Evolutionary conservation across 2,888 invertebrate species (phyloP).

Genomic region (Linyphia triangularis): DNA sequence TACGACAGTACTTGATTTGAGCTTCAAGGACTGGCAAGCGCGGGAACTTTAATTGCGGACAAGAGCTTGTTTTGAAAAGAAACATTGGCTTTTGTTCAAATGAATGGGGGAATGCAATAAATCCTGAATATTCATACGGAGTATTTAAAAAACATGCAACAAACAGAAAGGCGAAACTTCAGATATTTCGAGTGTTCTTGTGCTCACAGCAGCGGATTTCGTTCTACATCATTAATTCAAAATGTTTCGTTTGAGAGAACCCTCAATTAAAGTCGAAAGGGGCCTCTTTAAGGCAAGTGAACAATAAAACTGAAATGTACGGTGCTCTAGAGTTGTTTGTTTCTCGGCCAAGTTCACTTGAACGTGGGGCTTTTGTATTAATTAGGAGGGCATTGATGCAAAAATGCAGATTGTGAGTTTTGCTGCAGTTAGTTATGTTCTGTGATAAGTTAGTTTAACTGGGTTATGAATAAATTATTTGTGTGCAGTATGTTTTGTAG

Average conservation of each 20-base stretch:
- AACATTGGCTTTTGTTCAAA: not conserved
- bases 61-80: too few species aligned
- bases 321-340: not conserved
- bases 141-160: not conserved
- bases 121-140: not conserved
- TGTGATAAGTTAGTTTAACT: not conserved
- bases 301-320: constrained; percentile 2
- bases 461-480: not conserved
- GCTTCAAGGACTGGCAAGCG: not conserved
- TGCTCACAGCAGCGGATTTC: not conserved
- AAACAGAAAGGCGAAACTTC: not conserved
- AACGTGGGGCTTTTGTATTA: not conserved
- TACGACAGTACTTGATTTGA: not conserved
- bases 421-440: not conserved
- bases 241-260: not conserved
- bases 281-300: not conserved
- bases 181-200: not conserved
- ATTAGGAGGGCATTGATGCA: not conserved
- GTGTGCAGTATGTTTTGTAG: not conserved
- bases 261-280: constrained; percentile 1
- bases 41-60: not conserved
- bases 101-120: not conserved
- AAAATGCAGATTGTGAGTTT: not conserved
- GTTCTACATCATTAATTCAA: constrained; percentile 2
- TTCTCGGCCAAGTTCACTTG: not conserved